A percentile compares a stretch with the other conserved stretches of the same genome.
Conservation (phyloP, 2,797 vertebrate genomes). For the Darevskia mixta region DNA sequence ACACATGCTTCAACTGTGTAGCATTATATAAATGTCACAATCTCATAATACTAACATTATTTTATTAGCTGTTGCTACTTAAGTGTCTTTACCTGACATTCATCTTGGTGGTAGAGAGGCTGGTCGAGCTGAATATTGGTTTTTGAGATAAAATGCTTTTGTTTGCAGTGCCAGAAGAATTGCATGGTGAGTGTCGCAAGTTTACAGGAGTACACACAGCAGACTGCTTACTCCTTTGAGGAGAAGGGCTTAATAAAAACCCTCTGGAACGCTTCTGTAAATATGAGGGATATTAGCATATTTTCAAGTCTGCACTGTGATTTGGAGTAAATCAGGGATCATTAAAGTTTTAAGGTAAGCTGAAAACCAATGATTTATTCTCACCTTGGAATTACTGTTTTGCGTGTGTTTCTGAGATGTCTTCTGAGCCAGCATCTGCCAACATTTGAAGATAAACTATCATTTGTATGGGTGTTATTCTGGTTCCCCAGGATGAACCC, state of each 20-base stretch:
- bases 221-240: slow-evolving; percentile 60
- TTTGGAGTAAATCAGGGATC: slow-evolving; percentile 4
- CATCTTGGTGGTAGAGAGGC: slow-evolving; percentile 87
- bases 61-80: not conserved
- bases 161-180: slow-evolving; percentile 43
- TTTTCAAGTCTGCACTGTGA: not conserved
- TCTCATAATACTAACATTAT: not conserved
- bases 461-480: not conserved
- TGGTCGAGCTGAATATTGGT: slow-evolving; percentile 77
- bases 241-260: slow-evolving; percentile 82
- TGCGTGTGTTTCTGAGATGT: slow-evolving; percentile 63
- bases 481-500: not conserved
- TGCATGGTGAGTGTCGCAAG: slow-evolving; percentile 59
- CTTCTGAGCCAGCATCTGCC: slow-evolving; percentile 75
- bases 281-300: slow-evolving; percentile 14
- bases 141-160: slow-evolving; percentile 72
- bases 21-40: not conserved
- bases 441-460: slow-evolving; percentile 21
- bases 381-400: slow-evolving; percentile 47
- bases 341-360: slow-evolving; percentile 2
- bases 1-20: not conserved
- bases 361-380: slow-evolving; percentile 3
- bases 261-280: slow-evolving; percentile 72
- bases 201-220: slow-evolving; percentile 64
- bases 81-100: slow-evolving; percentile 88